Base-by-base conservation (phyloP, 92 coral and sea anemone genomes). In the Zoanthus sociatus region DNA sequence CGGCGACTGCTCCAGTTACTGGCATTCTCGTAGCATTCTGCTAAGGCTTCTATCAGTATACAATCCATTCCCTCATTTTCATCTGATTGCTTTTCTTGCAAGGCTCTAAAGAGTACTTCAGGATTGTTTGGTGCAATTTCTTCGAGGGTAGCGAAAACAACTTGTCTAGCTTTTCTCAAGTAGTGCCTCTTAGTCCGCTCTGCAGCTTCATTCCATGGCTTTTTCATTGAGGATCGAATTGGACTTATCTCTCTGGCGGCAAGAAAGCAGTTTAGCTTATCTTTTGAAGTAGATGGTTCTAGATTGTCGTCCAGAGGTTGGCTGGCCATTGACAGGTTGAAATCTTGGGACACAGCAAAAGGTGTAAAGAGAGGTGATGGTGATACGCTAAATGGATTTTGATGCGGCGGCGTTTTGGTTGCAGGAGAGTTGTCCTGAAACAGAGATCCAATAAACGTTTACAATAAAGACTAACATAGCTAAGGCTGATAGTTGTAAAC, bases 191-290 rank as follows among this genome's bases (percentile, higher is more conserved):
- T 82, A 46, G 90, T 87, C 21, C 90, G 90, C 4, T 42, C 87
- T 66, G 92, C 63, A 47, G 86, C 92, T 84, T 63, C 78, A 85
- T 68, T 47, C 89, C 92, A 89, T 37, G 89, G 66, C 42, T 64
- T 84, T 26, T 5, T 63, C 87, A 84, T 79, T 32, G 86, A 14
- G 26, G 72, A 68, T 60, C 89, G 63, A 32, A 89, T 84, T 17
- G 92, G 92, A 73, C 92, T 89, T 1, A 85, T 74, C 55, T 89
- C 92, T 77, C 92, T 78, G 26, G 92, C 20, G 7, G 82, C 92
- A 42, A 89, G 89, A 77, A 77, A 89, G 14, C 32, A 44, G 77
- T 89, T 89, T 77, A 89, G 81, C 63, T 68, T 89, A 15, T 84
- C 92, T 31, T 47, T 54, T 54, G 32, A 50, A 13, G 86, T 20